Evolutionary conservation across 2,113 vertebrate genomes (phyloP).

Genomic region (Oplegnathus fasciatus): DNA sequence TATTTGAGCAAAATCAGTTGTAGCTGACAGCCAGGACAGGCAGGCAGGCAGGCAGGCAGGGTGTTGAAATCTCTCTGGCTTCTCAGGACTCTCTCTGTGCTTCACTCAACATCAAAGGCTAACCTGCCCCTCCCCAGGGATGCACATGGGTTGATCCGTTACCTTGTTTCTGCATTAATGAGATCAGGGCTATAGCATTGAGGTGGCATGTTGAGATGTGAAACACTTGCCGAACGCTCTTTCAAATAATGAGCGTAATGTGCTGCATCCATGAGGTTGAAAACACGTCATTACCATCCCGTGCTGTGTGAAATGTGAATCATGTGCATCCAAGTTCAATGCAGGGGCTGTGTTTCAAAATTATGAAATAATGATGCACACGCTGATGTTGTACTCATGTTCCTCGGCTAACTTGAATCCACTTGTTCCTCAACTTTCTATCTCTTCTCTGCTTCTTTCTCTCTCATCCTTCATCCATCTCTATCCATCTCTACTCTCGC

Average conservation of each 20-base stretch:
- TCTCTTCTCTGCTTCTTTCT: slow-evolving; percentile 20
- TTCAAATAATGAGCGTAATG: slow-evolving; percentile 17
- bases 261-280: not conserved
- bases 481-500: slow-evolving; percentile 56
- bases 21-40: slow-evolving; percentile 30
- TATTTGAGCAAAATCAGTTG: not conserved
- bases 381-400: slow-evolving; percentile 4
- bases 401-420: slow-evolving; percentile 20
- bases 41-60: slow-evolving; percentile 5
- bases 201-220: slow-evolving; percentile 32
- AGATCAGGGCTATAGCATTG: slow-evolving; percentile 57
- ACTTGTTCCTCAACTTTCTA: slow-evolving; percentile 54
- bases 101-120: slow-evolving; percentile 72
- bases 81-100: slow-evolving; percentile 40
- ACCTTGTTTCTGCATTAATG: slow-evolving; percentile 76
- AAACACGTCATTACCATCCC: slow-evolving; percentile 21
- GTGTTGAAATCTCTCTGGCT: slow-evolving; percentile 49
- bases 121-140: slow-evolving; percentile 55
- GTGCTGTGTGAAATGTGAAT: not conserved
- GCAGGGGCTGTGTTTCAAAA: slow-evolving; percentile 10
- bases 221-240: slow-evolving; percentile 7
- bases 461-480: slow-evolving; percentile 57
- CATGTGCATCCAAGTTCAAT: not conserved
- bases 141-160: slow-evolving; percentile 51
- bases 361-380: slow-evolving; percentile 45